Evolutionary conservation across 2,888 invertebrate genomes (phyloP).

Genomic region (Amiota minor): DNA sequence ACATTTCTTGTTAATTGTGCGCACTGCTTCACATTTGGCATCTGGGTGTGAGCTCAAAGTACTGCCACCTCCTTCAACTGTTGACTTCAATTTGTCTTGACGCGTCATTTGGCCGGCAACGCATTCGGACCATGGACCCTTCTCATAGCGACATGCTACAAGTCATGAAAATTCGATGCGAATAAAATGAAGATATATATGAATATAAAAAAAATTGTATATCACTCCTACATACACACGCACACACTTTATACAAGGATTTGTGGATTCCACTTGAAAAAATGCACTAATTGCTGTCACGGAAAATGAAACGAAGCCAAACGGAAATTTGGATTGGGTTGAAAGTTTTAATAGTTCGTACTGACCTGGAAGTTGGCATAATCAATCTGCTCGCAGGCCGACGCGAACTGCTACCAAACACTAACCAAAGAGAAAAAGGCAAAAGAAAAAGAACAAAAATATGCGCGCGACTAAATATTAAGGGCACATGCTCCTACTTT

Average conservation of each 20-base stretch:
- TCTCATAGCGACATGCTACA: constrained; percentile 88
- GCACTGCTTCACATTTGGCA: constrained; percentile 81
- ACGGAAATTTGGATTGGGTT: background rate
- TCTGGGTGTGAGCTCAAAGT: constrained; percentile 35
- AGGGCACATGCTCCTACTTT: constrained; percentile 12
- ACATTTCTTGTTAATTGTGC: constrained; percentile 88
- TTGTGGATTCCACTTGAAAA: constrained; percentile 26
- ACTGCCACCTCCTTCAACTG: constrained; percentile 78
- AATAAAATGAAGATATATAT: background rate
- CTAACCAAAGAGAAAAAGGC: too few species aligned
- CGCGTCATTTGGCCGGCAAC: constrained; percentile 86
- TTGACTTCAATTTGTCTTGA: constrained; percentile 85
- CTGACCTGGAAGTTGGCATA: constrained; percentile 5
- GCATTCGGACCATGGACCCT: constrained; percentile 91
- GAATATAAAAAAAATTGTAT: background rate
- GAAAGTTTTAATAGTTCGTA: background rate
- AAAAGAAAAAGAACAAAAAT: background rate
- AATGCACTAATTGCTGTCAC: constrained; percentile 28
- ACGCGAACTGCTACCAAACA: background rate
- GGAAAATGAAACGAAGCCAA: background rate
- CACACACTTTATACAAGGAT: constrained; percentile 20
- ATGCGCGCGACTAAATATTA: constrained; percentile 29
- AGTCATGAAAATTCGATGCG: constrained; percentile 12
- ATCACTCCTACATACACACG: background rate
- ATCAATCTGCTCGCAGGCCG: background rate